A percentile compares a stretch with the other conserved stretches of the same genome.
phyloP scores from a whole-genome alignment of 2,888 invertebrate genomes.

The Graphium colonna region DNA sequence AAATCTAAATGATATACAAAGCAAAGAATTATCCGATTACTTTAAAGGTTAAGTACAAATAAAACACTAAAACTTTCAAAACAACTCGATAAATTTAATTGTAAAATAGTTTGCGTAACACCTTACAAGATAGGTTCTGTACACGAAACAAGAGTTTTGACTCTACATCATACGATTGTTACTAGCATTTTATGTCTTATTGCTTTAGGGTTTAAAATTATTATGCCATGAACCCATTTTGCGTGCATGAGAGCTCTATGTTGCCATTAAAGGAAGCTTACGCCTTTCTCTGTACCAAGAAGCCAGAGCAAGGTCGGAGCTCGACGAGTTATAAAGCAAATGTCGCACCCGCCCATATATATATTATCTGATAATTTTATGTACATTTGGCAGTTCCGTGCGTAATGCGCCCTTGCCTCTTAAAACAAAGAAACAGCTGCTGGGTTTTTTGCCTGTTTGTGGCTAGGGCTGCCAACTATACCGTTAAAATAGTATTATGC shows the following conservation, averaged over 20 bases:
- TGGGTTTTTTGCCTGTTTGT: neutral
- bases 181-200: constrained; percentile 1
- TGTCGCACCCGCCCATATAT: constrained; percentile 22
- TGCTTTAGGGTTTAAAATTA: neutral
- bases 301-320: constrained; percentile 31
- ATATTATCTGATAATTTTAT: constrained; percentile 15
- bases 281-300: constrained; percentile 35
- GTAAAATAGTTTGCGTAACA: constrained; percentile 13
- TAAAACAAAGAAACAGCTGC: neutral
- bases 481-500: neutral
- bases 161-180: neutral
- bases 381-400: constrained; percentile 4
- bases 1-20: too few relatives aligned
- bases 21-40: too few relatives aligned
- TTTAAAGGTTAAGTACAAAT: neutral
- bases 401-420: constrained; percentile 7
- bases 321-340: constrained; percentile 24
- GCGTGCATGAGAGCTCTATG: neutral
- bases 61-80: neutral
- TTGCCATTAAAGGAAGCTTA: constrained; percentile 20
- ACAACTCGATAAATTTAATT: neutral
- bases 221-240: neutral
- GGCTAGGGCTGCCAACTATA: too few relatives aligned
- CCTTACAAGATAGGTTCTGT: constrained; percentile 1
- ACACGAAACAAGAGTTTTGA: neutral